Conservation (phyloP, 1,140 invertebrate species). For the Solenopsis invicta region DNA sequence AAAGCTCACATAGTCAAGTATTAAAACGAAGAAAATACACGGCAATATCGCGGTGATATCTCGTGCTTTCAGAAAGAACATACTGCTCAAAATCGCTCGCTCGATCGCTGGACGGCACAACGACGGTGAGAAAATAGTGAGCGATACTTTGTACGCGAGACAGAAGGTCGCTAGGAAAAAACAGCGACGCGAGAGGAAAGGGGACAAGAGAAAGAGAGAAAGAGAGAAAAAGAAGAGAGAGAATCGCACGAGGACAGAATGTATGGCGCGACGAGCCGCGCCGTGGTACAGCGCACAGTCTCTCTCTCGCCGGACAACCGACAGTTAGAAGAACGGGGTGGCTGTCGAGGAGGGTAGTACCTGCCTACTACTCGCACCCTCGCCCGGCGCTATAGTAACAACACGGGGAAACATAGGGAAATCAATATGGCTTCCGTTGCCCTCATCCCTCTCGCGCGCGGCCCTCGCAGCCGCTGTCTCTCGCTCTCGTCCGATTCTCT, state of each 20-base stretch:
- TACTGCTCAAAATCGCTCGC: conserved; percentile 13
- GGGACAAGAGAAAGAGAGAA: conserved; percentile 11
- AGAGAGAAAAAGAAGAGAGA: conserved; percentile 26
- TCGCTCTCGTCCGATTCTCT: conserved; percentile 65
- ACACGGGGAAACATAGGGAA: conserved; percentile 87
- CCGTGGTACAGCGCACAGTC: conserved; percentile 70
- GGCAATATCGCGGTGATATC: not conserved
- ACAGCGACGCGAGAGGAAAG: conserved; percentile 8
- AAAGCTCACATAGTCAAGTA: not conserved
- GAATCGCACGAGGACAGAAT: conserved; percentile 72
- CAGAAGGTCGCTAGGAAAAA: conserved; percentile 42
- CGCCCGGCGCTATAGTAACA: conserved; percentile 86
- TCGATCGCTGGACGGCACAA: conserved; percentile 1
- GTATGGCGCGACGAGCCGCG: conserved; percentile 72
- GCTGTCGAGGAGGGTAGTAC: conserved; percentile 75
- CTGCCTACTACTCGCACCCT: conserved; percentile 83
- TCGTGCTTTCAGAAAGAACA: not conserved
- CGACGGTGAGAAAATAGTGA: conserved; percentile 41
- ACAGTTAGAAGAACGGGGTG: conserved; percentile 73
- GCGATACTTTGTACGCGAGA: conserved; percentile 48
- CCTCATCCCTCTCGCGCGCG: conserved; percentile 82
- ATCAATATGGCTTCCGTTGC: conserved; percentile 87
- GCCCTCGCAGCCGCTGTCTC: conserved; percentile 60
- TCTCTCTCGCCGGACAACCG: conserved; percentile 78
- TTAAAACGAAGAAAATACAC: not conserved